Conservation (phyloP, 2,797 vertebrate genomes). For the Thamnophis elegans region DNA sequence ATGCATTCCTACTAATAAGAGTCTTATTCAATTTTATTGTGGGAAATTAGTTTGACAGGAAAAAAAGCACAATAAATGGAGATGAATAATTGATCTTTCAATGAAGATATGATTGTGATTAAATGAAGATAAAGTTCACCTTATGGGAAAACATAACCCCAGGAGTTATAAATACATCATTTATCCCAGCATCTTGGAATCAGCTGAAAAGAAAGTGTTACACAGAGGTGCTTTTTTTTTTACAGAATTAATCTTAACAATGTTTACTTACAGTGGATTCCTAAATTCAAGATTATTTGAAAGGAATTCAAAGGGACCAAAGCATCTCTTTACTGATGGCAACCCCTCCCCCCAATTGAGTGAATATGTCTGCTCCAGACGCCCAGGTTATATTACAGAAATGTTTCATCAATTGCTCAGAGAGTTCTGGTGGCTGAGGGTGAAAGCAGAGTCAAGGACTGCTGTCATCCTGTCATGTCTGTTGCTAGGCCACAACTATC, state of each 20-base stretch:
- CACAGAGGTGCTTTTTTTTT: neutral
- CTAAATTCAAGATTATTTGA: neutral
- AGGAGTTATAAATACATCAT: neutral
- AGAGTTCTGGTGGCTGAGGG: neutral
- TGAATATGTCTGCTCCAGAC: neutral
- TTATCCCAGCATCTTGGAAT: neutral
- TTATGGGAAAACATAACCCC: neutral
- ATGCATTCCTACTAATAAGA: neutral
- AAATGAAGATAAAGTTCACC: neutral
- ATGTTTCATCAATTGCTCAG: neutral
- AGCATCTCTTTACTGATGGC: neutral
- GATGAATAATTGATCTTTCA: conserved; percentile 10
- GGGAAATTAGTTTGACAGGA: neutral
- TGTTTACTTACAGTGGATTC: neutral
- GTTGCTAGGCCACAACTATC: neutral
- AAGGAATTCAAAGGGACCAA: too few relatives aligned
- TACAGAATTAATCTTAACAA: neutral
- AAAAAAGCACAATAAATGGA: neutral
- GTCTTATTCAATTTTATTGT: neutral
- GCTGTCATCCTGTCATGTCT: neutral
- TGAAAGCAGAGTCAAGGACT: neutral
- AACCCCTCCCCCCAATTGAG: neutral
- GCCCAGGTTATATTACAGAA: neutral
- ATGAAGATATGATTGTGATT: neutral
- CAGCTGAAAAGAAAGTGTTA: neutral